These are phyloP conservation scores for Muscicapa comitata DNA, from an alignment of 2,797 vertebrate genomes.

Conservation along the genomic window DNA sequence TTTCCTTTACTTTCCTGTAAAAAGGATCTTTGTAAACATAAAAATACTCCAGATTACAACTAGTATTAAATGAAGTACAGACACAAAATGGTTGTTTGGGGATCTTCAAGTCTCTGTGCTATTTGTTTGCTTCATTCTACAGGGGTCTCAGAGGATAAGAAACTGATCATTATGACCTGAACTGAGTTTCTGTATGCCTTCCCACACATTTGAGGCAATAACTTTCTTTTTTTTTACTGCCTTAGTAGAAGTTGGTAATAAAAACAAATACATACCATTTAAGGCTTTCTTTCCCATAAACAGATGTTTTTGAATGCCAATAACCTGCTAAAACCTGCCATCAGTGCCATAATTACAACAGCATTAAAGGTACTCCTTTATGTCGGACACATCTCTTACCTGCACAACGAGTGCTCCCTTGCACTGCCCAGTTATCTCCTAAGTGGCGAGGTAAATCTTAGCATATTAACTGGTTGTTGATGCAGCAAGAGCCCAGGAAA, in stretches of 20 bases:
- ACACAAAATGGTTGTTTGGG: background rate
- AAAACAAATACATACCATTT: background rate
- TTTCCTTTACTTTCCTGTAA: background rate
- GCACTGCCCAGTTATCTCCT: background rate
- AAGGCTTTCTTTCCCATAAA: background rate
- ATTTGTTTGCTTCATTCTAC: constrained; percentile 27
- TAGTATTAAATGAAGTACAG: background rate
- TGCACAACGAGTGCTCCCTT: background rate
- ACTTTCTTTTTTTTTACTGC: background rate
- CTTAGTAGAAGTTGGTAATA: background rate
- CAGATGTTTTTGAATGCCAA: background rate
- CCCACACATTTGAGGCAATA: background rate
- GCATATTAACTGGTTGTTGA: background rate
- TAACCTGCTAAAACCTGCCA: background rate
- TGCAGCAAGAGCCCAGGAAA: background rate
- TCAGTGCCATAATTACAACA: background rate
- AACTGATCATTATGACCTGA: background rate
- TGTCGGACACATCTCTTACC: background rate
- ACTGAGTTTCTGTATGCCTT: background rate
- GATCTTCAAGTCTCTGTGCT: background rate
- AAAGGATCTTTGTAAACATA: background rate
- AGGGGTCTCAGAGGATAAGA: background rate
- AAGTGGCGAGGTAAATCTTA: background rate
- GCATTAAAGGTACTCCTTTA: background rate
- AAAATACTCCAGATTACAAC: background rate